phyloP scores from a whole-genome alignment of 2,888 invertebrate species.

The Galerucella calmariensis region DNA sequence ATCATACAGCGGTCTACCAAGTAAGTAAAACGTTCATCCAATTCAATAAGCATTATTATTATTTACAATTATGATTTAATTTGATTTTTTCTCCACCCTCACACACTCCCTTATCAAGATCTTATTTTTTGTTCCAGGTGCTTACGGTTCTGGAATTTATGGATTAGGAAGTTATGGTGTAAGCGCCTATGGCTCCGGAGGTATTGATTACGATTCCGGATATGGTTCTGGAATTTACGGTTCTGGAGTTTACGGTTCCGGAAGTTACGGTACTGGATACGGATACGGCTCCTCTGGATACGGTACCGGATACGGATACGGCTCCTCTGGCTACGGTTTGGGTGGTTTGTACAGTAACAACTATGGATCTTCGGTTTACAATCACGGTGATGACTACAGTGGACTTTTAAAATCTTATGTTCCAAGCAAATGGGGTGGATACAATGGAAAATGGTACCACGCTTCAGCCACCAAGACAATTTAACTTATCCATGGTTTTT shows the following conservation, averaged over 20 bases:
- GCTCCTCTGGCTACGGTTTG: neutral
- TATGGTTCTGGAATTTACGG: neutral
- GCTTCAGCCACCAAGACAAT: no score
- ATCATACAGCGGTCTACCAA: neutral
- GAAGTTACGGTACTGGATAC: neutral
- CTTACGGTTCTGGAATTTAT: neutral
- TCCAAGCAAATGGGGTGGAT: conserved; percentile 29
- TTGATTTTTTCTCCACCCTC: no score
- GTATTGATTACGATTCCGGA: no score
- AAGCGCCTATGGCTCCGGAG: no score
- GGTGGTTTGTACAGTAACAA: no score
- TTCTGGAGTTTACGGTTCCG: neutral
- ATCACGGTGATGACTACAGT: conserved; percentile 11
- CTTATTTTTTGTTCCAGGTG: neutral
- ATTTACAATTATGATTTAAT: no score
- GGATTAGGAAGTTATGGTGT: neutral
- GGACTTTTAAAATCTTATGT: conserved; percentile 25
- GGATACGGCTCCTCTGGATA: conserved; percentile 2
- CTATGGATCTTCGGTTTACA: neutral
- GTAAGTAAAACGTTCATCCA: neutral
- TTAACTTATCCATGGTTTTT: neutral
- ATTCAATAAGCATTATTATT: neutral
- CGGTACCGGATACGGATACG: neutral
- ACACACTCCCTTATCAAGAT: no score
- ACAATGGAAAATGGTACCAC: conserved; percentile 1